Base-by-base conservation (phyloP, 1,140 invertebrate species). In the Apis cerana region DNA sequence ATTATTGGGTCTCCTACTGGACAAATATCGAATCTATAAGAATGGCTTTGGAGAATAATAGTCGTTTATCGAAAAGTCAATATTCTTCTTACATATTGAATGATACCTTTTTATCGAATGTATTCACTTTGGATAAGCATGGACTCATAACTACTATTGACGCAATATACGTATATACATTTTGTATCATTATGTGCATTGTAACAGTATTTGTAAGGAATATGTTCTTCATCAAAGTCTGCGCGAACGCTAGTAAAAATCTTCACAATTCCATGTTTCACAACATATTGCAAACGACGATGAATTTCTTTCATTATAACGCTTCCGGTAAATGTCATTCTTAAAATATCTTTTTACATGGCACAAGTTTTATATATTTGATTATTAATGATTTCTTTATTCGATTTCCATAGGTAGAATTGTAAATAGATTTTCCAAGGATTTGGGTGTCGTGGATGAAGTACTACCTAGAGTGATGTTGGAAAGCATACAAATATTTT, bases 221-320 rank as follows among this genome's bases (percentile, higher is more conserved):
- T 2, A 94, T 96, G 23, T 92, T 96, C 62, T 98, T 97, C 92
- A 98, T 98, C 93, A 95, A 96, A 87, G 94, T 97, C 12, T 97
- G 97, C 88, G 97, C 98, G 95, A 96, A 95, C n/a, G 95, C 98
- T 0, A 98, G 97, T 1, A 95, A 95, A 80, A 96, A 95, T 48
- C 94, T 99, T 11, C 98, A 99, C 91, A 96, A 98, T 90, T 94
- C 93, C 1, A 98, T 99, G 97, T 99, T 99, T 90, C 92, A 94
- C 27, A 96, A 96, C 83, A 95, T 98, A 86, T 89, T 98, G 9
- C 94, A 96, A 85, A 95, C 97, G 0, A 96, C 96, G 0, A 98
- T 98, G 97, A 91, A 95, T 15, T 99, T 98, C 93, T 98, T 98
- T 90, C 97, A 98, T 88, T 95, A 94, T 2, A 98, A 97, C 93